Evolutionary conservation across 2,888 invertebrate genomes (phyloP), one percentile per base, ranked within the genome.

Genomic region (Tricholauxania praeusta): DNA sequence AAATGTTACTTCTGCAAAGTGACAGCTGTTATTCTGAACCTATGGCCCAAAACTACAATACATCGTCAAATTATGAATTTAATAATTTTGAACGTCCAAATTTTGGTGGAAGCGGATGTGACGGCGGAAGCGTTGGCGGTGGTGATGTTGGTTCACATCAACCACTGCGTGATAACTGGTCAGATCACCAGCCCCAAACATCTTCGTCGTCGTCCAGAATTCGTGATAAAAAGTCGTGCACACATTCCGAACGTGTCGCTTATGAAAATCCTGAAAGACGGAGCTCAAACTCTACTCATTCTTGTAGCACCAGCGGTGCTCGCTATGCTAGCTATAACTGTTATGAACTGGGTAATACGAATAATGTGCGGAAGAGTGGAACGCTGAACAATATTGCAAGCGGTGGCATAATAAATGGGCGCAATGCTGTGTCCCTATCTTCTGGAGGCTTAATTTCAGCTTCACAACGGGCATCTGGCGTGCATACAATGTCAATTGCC

Each of bases 11-110:
- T 6, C 22, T 84, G 55, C 82, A 83, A 62, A 81, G 78, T 66
- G 87, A 87, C 66, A 85, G 84, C 72, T 88, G 87, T 69, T 87
- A 88, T 76, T 87, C 88, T 0, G 88, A 87, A 70, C 87, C 87
- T 14, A 76, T 87, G 57, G 81, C 84, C 67, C 81, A 81, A 71
- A 80, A 79, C 12, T n/a, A 55, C 47, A 63, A 69, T 62, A 49
- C 63, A 49, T 17, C 70, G 10, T 79, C 79, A 22, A 83, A 80
- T 53, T 87, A 83, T 76, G 87, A 87, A 59, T 91, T 91, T 78
- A 91, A 92, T 63, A 89, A 89, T 76, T 90, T 90, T 76, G 93
- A 93, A 78, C 88, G 92, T 52, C 91, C 91, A 3, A 88, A 89
- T 72, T 89, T 89, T 75, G 80, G 79, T 12, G 79, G 76, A 1